A percentile compares a stretch with the other conserved stretches of the same genome.
Evolutionary conservation across 1,140 invertebrate species (phyloP).

Genomic region (Drosophila funebris): DNA sequence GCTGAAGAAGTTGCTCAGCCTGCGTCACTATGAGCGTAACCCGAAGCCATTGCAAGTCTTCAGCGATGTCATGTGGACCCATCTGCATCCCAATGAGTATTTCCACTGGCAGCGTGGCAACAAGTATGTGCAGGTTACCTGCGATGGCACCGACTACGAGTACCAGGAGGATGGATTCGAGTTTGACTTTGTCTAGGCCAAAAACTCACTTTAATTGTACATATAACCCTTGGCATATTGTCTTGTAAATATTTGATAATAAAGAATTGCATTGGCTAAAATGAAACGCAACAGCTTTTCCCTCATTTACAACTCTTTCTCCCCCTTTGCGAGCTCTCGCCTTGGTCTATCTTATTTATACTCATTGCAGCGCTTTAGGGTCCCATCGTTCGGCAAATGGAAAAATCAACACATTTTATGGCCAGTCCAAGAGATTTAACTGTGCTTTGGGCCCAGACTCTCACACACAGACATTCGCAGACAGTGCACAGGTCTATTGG

Average conservation of each 20-base stretch:
- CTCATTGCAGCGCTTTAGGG: slow-evolving; percentile 72
- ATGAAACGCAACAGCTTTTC: neutral
- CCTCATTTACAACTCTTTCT: slow-evolving; percentile 9
- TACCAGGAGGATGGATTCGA: slow-evolving; percentile 73
- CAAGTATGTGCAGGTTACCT: slow-evolving; percentile 63
- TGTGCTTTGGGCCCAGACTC: slow-evolving; percentile 59
- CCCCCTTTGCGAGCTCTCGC: neutral
- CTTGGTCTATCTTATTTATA: slow-evolving; percentile 58
- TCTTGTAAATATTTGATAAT: slow-evolving; percentile 33
- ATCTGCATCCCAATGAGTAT: slow-evolving; percentile 47
- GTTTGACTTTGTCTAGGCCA: slow-evolving; percentile 30
- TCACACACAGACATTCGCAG: slow-evolving; percentile 6
- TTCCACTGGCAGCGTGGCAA: slow-evolving; percentile 44
- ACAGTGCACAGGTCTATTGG: slow-evolving; percentile 10
- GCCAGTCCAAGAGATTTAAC: slow-evolving; percentile 60
- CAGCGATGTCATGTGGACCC: slow-evolving; percentile 62
- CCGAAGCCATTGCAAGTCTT: slow-evolving; percentile 46
- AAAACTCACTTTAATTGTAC: slow-evolving; percentile 1
- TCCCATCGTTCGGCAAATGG: slow-evolving; percentile 57
- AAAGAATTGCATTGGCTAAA: slow-evolving; percentile 15
- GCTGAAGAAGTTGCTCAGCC: slow-evolving; percentile 45
- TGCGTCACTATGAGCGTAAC: slow-evolving; percentile 51
- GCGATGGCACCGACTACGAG: slow-evolving; percentile 55
- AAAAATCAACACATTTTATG: slow-evolving; percentile 81
- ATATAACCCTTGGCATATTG: slow-evolving; percentile 15